Evolutionary conservation across 1,140 invertebrate genomes (phyloP).

Genomic region (Ceratina japonica): DNA sequence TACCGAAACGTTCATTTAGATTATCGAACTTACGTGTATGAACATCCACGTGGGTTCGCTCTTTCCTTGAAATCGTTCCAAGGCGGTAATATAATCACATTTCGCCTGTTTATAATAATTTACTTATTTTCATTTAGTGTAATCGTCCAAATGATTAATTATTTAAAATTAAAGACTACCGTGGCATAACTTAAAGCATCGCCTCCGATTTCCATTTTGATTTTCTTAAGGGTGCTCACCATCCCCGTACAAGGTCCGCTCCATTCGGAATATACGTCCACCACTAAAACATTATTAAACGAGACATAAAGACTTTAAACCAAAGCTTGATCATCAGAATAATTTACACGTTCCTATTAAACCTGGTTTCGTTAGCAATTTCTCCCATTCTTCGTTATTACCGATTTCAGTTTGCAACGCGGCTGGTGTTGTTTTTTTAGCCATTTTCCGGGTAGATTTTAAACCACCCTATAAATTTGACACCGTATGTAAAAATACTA

Average conservation of each 20-base stretch:
- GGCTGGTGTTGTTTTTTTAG: slow-evolving; percentile 87
- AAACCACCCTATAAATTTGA: slow-evolving; percentile 61
- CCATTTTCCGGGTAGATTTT: slow-evolving; percentile 73
- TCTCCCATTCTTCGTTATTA: slow-evolving; percentile 93
- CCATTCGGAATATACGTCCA: slow-evolving; percentile 96
- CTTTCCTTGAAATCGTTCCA: slow-evolving; percentile 90
- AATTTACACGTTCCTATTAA: slow-evolving; percentile 84
- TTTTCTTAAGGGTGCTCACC: slow-evolving; percentile 91
- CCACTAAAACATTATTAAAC: slow-evolving; percentile 81
- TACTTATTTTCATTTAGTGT: neutral
- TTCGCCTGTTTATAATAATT: slow-evolving; percentile 84
- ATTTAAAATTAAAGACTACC: slow-evolving; percentile 79
- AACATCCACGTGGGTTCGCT: slow-evolving; percentile 96
- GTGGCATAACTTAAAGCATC: slow-evolving; percentile 89
- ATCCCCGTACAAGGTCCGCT: slow-evolving; percentile 93
- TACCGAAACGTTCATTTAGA: slow-evolving; percentile 3
- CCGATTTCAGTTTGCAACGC: slow-evolving; percentile 89
- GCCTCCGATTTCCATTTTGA: slow-evolving; percentile 93
- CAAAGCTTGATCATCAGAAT: neutral
- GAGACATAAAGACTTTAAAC: neutral
- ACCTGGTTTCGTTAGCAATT: slow-evolving; percentile 88
- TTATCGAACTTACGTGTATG: slow-evolving; percentile 85
- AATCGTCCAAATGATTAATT: neutral
- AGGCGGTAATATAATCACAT: slow-evolving; percentile 88
- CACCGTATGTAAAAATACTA: no score